Evolutionary conservation across 2,113 vertebrate genomes (phyloP).

Genomic region (Phodopus roborovskii): DNA sequence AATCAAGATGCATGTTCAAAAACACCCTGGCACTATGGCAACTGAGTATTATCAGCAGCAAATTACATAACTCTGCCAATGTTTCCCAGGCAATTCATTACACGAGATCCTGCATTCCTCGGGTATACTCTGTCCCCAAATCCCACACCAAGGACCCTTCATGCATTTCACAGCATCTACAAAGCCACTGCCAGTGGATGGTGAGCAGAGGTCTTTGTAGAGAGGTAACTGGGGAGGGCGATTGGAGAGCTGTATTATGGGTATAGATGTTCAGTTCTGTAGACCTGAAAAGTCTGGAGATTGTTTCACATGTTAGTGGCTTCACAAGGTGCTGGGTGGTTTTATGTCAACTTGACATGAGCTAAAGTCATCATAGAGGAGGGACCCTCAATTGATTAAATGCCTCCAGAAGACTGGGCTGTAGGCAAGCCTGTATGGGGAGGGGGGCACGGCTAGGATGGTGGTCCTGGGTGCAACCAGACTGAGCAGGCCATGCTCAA

Average conservation of each 20-base stretch:
- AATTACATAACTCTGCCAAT: neutral
- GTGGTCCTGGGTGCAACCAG: neutral
- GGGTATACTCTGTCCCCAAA: neutral
- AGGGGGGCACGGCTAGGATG: neutral
- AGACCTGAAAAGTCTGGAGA: neutral
- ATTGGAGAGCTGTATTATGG: neutral
- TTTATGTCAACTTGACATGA: neutral
- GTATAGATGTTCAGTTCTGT: neutral
- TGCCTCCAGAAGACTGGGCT: neutral
- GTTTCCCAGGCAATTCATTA: conserved; percentile 56
- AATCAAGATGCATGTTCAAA: conserved; percentile 47
- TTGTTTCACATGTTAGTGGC: neutral
- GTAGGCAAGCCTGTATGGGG: neutral
- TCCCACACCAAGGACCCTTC: neutral
- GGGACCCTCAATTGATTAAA: neutral
- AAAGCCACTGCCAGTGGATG: neutral
- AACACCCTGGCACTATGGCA: conserved; percentile 56
- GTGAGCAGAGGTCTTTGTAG: neutral
- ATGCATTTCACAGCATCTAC: conserved; percentile 12
- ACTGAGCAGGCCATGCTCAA: neutral
- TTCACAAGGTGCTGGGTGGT: neutral
- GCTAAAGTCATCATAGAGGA: neutral
- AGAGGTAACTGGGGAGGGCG: neutral
- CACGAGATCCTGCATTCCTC: neutral
- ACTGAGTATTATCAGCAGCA: conserved; percentile 53